Evolutionary conservation across 2,888 invertebrate species (phyloP).

Genomic region (Carcina quercana): DNA sequence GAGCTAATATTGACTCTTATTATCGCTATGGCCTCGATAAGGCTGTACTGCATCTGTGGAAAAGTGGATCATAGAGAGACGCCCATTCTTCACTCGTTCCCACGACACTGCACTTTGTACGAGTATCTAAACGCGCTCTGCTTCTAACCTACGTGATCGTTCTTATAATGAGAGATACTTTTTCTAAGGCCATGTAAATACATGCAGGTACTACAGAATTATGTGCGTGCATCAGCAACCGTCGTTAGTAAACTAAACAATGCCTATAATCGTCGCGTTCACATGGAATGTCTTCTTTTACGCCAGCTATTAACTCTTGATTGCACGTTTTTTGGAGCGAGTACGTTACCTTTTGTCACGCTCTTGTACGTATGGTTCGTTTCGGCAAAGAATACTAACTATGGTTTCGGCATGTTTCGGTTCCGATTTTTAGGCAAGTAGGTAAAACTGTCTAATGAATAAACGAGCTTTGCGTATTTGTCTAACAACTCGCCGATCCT

Average conservation of each 20-base stretch:
- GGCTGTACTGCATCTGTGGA: constrained; percentile 53
- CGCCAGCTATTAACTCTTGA: constrained; percentile 10
- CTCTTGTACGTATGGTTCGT: no score
- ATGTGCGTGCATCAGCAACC: constrained; percentile 10
- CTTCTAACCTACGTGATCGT: constrained; percentile 53
- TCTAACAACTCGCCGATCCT: no score
- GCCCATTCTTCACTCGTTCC: constrained; percentile 58
- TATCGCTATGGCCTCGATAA: constrained; percentile 63
- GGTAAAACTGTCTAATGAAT: no score
- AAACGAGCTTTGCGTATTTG: no score
- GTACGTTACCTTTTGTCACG: constrained; percentile 17
- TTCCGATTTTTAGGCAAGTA: no score
- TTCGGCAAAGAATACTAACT: no score
- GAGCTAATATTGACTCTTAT: constrained; percentile 61
- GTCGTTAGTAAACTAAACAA: constrained; percentile 23
- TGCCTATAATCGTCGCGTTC: constrained; percentile 19
- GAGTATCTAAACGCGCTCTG: constrained; percentile 46
- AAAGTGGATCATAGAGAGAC: constrained; percentile 62
- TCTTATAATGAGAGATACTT: constrained; percentile 50
- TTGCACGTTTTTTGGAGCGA: constrained; percentile 11
- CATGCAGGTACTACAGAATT: constrained; percentile 7
- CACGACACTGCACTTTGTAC: constrained; percentile 52
- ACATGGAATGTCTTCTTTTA: constrained; percentile 15
- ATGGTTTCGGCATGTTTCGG: no score
- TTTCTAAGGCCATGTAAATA: constrained; percentile 33